phyloP scores from a whole-genome alignment of 2,888 invertebrate genomes.

The Tipula unca region DNA sequence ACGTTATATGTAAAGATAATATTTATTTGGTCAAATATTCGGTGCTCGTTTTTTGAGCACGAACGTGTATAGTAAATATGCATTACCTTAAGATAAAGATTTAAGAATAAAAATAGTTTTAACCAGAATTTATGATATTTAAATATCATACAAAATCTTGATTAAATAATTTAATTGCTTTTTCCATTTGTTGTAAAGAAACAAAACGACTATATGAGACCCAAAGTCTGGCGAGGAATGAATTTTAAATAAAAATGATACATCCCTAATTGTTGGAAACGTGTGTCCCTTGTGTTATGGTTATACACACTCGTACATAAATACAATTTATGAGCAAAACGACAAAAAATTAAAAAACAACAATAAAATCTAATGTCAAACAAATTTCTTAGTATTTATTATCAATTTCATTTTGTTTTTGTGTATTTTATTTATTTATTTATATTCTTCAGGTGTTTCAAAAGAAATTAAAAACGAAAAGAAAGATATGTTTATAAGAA shows the following conservation, averaged over 20 bases:
- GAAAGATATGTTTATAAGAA: not conserved
- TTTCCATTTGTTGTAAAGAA: not conserved
- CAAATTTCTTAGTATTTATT: slow-evolving; percentile 14
- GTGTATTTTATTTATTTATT: not conserved
- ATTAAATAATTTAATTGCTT: not conserved
- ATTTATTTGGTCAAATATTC: too few relatives aligned
- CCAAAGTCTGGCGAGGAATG: not conserved
- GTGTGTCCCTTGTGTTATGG: not conserved
- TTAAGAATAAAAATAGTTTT: not conserved
- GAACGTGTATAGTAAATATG: too few relatives aligned
- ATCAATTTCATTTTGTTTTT: not conserved
- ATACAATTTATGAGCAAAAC: slow-evolving; percentile 8
- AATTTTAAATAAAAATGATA: not conserved
- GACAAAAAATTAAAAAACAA: slow-evolving; percentile 1
- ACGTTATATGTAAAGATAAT: too few relatives aligned
- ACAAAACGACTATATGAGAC: not conserved
- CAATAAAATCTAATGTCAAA: not conserved
- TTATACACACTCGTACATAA: not conserved
- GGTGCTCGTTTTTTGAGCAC: too few relatives aligned
- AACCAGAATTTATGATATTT: not conserved
- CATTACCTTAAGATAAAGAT: not conserved
- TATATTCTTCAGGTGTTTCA: slow-evolving; percentile 14
- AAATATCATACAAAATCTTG: not conserved
- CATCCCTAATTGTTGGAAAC: slow-evolving; percentile 8
- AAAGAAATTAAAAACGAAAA: not conserved